Conservation (phyloP, 1,140 invertebrate genomes). For the Colletes latitarsis region DNA sequence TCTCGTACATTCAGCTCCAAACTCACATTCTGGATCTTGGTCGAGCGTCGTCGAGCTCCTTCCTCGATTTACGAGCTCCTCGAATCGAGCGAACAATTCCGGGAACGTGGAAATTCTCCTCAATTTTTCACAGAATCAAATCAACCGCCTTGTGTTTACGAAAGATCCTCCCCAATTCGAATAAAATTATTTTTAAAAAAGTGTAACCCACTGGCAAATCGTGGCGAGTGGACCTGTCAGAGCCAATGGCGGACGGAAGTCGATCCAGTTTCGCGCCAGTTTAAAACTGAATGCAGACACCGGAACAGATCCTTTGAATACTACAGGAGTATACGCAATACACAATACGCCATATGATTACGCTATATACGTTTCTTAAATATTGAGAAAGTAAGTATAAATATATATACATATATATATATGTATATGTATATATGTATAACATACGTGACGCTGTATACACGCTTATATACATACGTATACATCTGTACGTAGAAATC, state of each 20-base stretch:
- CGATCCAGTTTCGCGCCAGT: constrained; percentile 53
- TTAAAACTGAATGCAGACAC: constrained; percentile 67
- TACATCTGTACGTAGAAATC: constrained; percentile 4
- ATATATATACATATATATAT: constrained; percentile 36
- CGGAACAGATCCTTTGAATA: constrained; percentile 63
- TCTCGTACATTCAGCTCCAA: constrained; percentile 79
- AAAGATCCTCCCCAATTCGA: too few species aligned
- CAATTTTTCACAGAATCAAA: not conserved
- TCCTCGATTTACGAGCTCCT: not conserved
- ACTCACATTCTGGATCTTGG: constrained; percentile 57
- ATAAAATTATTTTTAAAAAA: too few species aligned
- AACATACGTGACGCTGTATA: constrained; percentile 15
- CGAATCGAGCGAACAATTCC: not conserved
- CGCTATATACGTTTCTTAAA: constrained; percentile 58
- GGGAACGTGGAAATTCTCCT: not conserved
- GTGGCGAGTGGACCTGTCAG: not conserved
- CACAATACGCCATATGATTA: constrained; percentile 61
- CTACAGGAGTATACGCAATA: constrained; percentile 66
- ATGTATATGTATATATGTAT: constrained; percentile 45
- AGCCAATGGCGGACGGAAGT: not conserved
- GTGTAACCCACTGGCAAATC: not conserved
- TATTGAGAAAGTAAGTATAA: constrained; percentile 47
- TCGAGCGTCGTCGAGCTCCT: not conserved
- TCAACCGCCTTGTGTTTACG: not conserved
- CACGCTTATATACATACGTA: constrained; percentile 33